phyloP scores from a whole-genome alignment of 2,797 vertebrate genomes.

The Phylloscopus collybita region DNA sequence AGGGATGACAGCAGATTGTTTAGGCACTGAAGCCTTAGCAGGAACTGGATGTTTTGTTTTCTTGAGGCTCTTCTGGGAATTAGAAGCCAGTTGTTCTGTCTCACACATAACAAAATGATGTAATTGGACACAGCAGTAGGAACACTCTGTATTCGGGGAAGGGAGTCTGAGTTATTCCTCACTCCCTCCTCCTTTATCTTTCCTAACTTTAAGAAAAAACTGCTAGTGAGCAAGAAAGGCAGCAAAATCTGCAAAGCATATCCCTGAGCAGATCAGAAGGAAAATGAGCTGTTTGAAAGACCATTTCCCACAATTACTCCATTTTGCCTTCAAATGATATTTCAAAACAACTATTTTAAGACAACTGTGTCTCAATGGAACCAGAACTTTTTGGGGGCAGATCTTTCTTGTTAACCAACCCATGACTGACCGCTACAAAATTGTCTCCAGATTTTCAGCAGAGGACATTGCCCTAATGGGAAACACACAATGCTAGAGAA shows the following conservation, averaged over 20 bases:
- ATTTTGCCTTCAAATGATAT: constrained; percentile 41
- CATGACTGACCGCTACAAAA: constrained; percentile 54
- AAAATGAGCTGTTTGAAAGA: constrained; percentile 32
- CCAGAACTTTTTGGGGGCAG: constrained; percentile 21
- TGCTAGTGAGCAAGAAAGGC: not conserved
- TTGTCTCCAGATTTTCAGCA: constrained; percentile 62
- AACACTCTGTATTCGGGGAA: constrained; percentile 12
- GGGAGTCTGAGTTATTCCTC: not conserved
- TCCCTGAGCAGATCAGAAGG: constrained; percentile 1
- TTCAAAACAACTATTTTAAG: constrained; percentile 52
- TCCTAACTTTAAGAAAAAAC: constrained; percentile 3
- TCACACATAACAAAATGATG: constrained; percentile 17
- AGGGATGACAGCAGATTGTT: not conserved
- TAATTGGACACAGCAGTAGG: not conserved
- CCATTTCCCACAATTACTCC: constrained; percentile 34
- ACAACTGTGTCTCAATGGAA: constrained; percentile 39
- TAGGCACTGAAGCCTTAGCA: not conserved
- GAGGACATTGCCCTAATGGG: constrained; percentile 44
- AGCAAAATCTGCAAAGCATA: constrained; percentile 21
- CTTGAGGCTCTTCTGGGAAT: constrained; percentile 16
- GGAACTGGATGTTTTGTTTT: constrained; percentile 33
- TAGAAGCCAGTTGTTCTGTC: constrained; percentile 41
- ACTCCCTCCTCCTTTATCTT: not conserved
- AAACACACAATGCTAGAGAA: constrained; percentile 41
- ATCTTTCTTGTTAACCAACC: constrained; percentile 46